Base-by-base conservation (phyloP, 2,113 vertebrate species). In the Poicephalus gulielmi region DNA sequence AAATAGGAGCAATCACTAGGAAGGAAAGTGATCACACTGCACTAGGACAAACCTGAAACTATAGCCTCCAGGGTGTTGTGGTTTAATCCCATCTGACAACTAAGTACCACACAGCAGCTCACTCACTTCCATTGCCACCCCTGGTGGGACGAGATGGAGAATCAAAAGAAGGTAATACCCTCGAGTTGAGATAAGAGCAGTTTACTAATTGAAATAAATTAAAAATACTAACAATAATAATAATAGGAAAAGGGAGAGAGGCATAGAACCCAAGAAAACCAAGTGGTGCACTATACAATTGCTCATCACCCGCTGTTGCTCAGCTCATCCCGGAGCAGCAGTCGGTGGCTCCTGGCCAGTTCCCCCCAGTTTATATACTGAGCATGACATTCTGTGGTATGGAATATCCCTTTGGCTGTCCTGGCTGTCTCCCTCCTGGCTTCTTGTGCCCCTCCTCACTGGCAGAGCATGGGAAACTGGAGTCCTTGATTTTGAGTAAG, bases 1-100 rank as follows among this genome's bases (percentile, higher is more conserved):
- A 74, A 77, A 47, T 1, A 1, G 63, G 28, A 78, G 50, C 39
- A 24, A 23, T 13, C 0, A 0, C 23, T 31, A 10, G 17, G 47
- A 55, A 73, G 33, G 39, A 27, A 46, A 73, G 19, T 0, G 1
- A 50, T 52, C 30, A 13, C 44, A 46, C n/a, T 9, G 35, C 52
- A 37, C 17, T 15, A 24, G 15, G 75, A 27, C 41, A 90, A 70
- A 63, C 8, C 25, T 2, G 0, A 44, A 76, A 28, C n/a, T 43
- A 0, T 17, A 10, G 11, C 39, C 49, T 81, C 1, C 0, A 17
- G 19, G 22, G 57, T 35, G 57, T 35, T 35, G 33, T 24, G 57
- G 57, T 62, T 62, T 37, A 60, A 60, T 37, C 59, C n/a, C 23
- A 17, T 35, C 9, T 37, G 59, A 35, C 24, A 62, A 25, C 59